Conservation (phyloP, 2,888 invertebrate genomes). For the Serripes groenlandicus region DNA sequence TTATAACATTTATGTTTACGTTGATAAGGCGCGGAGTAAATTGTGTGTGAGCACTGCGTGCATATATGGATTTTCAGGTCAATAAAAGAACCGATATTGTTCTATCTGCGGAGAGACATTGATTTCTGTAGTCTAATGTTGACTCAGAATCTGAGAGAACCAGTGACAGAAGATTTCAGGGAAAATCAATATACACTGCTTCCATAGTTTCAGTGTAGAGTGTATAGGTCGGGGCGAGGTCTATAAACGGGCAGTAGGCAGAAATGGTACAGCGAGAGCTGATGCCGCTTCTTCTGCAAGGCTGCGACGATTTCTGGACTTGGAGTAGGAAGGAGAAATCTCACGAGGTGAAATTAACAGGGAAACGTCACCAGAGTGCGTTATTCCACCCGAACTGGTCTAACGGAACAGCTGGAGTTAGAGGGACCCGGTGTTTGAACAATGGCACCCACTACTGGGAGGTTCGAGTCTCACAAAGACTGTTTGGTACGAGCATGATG, state of each 20-base stretch:
- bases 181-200: conserved; percentile 18
- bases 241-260: conserved; percentile 3
- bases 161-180: conserved; percentile 5
- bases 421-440: conserved; percentile 90
- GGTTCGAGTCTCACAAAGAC: conserved; percentile 89
- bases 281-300: conserved; percentile 83
- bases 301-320: conserved; percentile 90
- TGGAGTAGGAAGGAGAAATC: conserved; percentile 89
- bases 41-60: too few relatives aligned
- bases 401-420: conserved; percentile 91
- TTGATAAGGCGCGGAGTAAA: too few relatives aligned
- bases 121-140: conserved; percentile 13
- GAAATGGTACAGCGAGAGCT: conserved; percentile 62
- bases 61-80: conserved; percentile 41
- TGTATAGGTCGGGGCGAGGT: conserved; percentile 16
- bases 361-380: conserved; percentile 87
- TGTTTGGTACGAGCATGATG: conserved; percentile 93
- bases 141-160: conserved; percentile 18
- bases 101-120: conserved; percentile 2
- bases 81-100: conserved; percentile 12
- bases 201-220: not conserved
- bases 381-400: conserved; percentile 93
- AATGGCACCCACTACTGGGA: conserved; percentile 90
- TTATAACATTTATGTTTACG: too few relatives aligned
- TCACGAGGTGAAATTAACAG: conserved; percentile 88